A percentile compares a stretch with the other conserved stretches of the same genome.
Conservation (phyloP, 2,888 invertebrate species). For the Phyto melanocephala region DNA sequence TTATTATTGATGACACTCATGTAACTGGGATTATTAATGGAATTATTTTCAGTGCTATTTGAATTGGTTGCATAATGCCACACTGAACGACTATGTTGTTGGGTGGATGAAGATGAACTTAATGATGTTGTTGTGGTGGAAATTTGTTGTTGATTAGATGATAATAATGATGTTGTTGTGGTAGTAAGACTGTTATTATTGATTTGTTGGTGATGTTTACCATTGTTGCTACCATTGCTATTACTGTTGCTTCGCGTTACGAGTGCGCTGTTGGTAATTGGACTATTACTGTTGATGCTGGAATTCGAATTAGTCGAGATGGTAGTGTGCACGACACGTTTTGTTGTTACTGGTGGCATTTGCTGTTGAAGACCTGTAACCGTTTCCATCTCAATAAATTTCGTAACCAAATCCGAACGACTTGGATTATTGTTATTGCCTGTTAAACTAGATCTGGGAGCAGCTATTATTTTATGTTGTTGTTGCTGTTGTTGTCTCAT, state of each 20-base stretch:
- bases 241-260: conserved; percentile 64
- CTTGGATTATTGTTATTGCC: conserved; percentile 57
- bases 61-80: conserved; percentile 74
- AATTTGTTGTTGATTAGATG: conserved; percentile 67
- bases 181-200: conserved; percentile 48
- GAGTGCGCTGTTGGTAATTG: conserved; percentile 59
- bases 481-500: conserved; percentile 55
- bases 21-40: conserved; percentile 78
- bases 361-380: conserved; percentile 40
- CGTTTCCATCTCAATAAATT: conserved; percentile 74
- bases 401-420: conserved; percentile 70
- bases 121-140: conserved; percentile 63
- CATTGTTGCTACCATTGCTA: conserved; percentile 61
- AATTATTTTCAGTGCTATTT: conserved; percentile 73
- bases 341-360: conserved; percentile 47
- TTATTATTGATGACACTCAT: conserved; percentile 76
- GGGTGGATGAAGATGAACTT: conserved; percentile 63
- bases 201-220: conserved; percentile 67
- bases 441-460: conserved; percentile 66
- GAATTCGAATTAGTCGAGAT: conserved; percentile 65
- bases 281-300: conserved; percentile 70
- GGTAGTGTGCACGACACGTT: conserved; percentile 62
- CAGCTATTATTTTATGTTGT: conserved; percentile 65
- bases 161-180: conserved; percentile 30
- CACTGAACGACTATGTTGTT: conserved; percentile 75